A percentile compares a stretch with the other conserved stretches of the same genome.
These are phyloP conservation scores for Agrotis puta DNA, from an alignment of 2,888 invertebrate species.

Conservation along the genomic window DNA sequence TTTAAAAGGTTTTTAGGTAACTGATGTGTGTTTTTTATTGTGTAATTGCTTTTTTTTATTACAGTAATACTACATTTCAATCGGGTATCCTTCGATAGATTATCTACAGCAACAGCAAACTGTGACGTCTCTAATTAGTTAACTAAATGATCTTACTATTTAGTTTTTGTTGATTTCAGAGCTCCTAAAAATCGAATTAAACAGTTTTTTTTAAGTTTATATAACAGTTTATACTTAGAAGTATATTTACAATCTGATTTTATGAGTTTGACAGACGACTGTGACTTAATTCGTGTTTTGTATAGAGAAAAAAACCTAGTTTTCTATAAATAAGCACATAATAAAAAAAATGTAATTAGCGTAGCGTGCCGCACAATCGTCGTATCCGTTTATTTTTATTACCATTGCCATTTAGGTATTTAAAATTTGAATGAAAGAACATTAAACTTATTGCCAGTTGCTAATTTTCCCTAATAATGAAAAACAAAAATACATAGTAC, in stretches of 20 bases:
- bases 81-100: too few relatives aligned
- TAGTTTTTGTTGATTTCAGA: too few relatives aligned
- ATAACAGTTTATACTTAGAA: neutral
- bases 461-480: neutral
- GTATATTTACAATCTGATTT: neutral
- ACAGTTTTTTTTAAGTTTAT: too few relatives aligned
- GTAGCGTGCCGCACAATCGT: conserved; percentile 9
- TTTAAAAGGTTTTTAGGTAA: too few relatives aligned
- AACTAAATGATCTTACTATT: too few relatives aligned
- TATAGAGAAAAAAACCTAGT: conserved; percentile 7
- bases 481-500: neutral
- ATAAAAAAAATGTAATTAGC: conserved; percentile 34
- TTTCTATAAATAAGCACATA: conserved; percentile 23
- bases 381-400: conserved; percentile 31
- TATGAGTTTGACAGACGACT: neutral
- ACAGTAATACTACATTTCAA: too few relatives aligned
- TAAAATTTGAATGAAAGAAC: conserved; percentile 19
- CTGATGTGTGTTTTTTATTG: neutral
- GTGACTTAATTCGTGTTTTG: neutral
- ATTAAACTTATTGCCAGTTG: neutral
- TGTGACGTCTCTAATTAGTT: too few relatives aligned
- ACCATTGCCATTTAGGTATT: conserved; percentile 3
- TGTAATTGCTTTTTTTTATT: too few relatives aligned
- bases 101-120: too few relatives aligned
- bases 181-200: too few relatives aligned